phyloP scores from a whole-genome alignment of 1,140 invertebrate genomes.

The Acromyrmex heyeri region DNA sequence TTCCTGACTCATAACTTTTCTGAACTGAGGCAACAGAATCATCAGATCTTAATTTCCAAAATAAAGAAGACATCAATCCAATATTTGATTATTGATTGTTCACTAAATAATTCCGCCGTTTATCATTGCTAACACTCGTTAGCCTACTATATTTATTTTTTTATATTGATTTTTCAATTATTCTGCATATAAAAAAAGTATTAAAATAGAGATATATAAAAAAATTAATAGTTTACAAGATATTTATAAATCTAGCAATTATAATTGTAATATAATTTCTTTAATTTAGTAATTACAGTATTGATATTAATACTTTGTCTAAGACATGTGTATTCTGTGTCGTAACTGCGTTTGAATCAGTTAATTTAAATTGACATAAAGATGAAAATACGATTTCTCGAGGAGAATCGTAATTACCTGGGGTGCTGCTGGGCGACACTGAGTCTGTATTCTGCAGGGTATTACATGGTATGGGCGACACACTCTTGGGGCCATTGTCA shows the following conservation, averaged over 20 bases:
- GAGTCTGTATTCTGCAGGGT: conserved; percentile 83
- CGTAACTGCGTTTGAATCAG: neutral
- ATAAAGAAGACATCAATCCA: too few species aligned
- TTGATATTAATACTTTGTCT: neutral
- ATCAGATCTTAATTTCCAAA: neutral
- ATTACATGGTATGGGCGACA: conserved; percentile 89
- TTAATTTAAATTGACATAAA: neutral
- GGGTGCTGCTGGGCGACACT: conserved; percentile 82
- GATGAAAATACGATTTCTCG: neutral
- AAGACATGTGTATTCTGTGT: neutral
- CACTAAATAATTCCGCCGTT: too few species aligned
- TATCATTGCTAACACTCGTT: too few species aligned
- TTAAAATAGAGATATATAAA: too few species aligned
- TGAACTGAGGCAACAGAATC: neutral
- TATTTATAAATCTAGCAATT: too few species aligned
- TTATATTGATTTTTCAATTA: too few species aligned
- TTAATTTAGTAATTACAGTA: neutral
- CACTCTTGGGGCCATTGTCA: conserved; percentile 93
- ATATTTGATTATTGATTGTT: too few species aligned
- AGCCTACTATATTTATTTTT: too few species aligned
- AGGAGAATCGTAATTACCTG: conserved; percentile 74
- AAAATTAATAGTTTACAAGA: too few species aligned
- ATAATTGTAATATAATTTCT: too few species aligned
- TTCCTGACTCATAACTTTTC: conserved; percentile 22
- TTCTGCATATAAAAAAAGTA: too few species aligned